Evolutionary conservation across 1,140 invertebrate genomes (phyloP), one percentile per base, ranked within the genome.

Genomic region (Ceratoteleas bidentatus): DNA sequence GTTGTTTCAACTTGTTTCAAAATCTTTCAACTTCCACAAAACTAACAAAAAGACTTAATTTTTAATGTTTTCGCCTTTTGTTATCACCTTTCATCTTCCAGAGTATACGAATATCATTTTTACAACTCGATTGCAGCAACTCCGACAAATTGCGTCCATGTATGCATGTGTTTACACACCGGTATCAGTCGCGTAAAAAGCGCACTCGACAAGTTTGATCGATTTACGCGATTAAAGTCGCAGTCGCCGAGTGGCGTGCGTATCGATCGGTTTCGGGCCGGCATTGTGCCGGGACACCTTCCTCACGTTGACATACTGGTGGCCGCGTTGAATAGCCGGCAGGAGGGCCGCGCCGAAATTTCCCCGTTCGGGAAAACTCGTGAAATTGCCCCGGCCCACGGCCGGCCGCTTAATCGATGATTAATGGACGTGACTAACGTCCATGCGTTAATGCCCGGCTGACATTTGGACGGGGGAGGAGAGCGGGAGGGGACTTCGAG

Each of bases 291-390:
- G 57, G 57, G 34, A 11, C 52, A 69, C 65, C 65, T 68, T 87
- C 87, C 87, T 88, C 87, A 87, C 66, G 85, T 86, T 90, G 90
- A 91, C 90, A 91, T 90, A 91, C 90, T 90, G 89, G 89, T 90
- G 86, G 86, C 86, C 83, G 61, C 24, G 64, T 68, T 66, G 78
- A 70, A 64, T 64, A 58, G 36, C 64, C 68, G 68, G 49, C 60
- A 4, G 53, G 52, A 50, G 49, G 15, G 34, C n/a, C 10, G 16
- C 38, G 56, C 61, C 72, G 43, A 69, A 81, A 75, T 81, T 84
- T 81, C 83, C 78, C 58, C 54, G 57, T 84, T 77, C 66, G 34
- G 60, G 74, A 81, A 81, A 81, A 77, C 70, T 81, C 82, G 82
- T 74, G n/a, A 77, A 77, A 78, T 75, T 73, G 14, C 16, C 69